Conservation (phyloP, 1,140 invertebrate genomes). For the Teleogryllus occipitalis region DNA sequence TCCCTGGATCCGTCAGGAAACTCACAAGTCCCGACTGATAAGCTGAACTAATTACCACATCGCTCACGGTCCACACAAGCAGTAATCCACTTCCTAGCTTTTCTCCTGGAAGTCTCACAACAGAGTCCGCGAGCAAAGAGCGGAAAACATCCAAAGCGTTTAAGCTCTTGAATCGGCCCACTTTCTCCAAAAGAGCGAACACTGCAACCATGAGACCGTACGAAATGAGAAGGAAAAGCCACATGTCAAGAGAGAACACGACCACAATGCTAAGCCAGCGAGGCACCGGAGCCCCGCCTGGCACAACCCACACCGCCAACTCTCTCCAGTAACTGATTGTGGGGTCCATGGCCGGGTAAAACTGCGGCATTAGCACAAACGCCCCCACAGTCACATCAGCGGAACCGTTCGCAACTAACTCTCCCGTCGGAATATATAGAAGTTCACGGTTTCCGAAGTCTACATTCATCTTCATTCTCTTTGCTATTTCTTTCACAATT, state of each 20-base stretch:
- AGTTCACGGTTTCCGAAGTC: too few relatives aligned
- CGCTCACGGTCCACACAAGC: background rate
- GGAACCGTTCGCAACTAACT: too few relatives aligned
- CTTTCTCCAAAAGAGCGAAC: background rate
- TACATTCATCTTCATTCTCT: too few relatives aligned
- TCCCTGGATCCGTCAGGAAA: background rate
- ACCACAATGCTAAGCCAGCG: background rate
- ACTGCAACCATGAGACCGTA: background rate
- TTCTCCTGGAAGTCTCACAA: background rate
- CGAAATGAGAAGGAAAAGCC: background rate
- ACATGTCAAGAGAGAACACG: background rate
- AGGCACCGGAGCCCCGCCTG: background rate
- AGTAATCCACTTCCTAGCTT: background rate
- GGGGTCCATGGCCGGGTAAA: too few relatives aligned
- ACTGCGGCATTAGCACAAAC: too few relatives aligned
- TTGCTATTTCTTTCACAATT: too few relatives aligned
- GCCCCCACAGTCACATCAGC: too few relatives aligned
- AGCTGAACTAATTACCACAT: background rate
- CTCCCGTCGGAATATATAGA: too few relatives aligned
- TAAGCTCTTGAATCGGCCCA: background rate
- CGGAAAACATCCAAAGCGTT: background rate
- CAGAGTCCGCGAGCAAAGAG: background rate
- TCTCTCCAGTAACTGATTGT: too few relatives aligned
- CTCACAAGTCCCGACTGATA: background rate
- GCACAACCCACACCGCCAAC: background rate